Base-by-base conservation (phyloP, 2,888 invertebrate genomes). In the Melikaiella ostensackeni region DNA sequence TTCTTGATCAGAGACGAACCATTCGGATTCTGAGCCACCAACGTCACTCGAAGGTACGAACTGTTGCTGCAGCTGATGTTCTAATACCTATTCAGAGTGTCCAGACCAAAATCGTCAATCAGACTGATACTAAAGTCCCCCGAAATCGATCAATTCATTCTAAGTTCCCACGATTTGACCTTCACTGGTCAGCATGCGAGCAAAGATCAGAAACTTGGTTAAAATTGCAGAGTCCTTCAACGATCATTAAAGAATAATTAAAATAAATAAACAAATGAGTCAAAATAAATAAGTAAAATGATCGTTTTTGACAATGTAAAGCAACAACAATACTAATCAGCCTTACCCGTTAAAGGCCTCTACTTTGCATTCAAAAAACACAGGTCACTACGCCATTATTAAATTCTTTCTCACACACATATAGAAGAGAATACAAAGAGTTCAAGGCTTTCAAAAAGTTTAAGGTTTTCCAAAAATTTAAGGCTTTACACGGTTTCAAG, bases 1-100 rank as follows among this genome's bases (percentile, higher is more conserved):
- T 89, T 96, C 96, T 92, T 96, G 95, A 90, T 96, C 96, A 27
- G 96, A 96, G 89, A 95, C 94, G 93, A 95, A 95, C 93, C 95
- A 93, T 89, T 96, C 96, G 66, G 95, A 95, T 91, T 95, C 95
- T 42, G 95, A 95, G 91, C 95, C 95, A 82, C 92, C 89, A 80
- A 89, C 85, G 84, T 89, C 86, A 78, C 88, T 86, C 85, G 86
- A 82, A 82, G 88, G 84, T 85, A 88, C 85, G 79, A 89, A 86
- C 84, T 89, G 89, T 84, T 88, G 90, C 83, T 88, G 89, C 84
- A 90, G 87, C 82, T 90, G 90, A 80, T 86, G 88, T 85, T 89
- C 89, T 88, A 90, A 88, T 79, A 90, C 89, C 90, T 90, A 85
- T 84, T 83, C 86, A 84, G 80, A 86, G 80, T 84, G 85, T 77